Evolutionary conservation across 2,113 vertebrate species (phyloP).

Genomic region (Delphinapterus leucas): DNA sequence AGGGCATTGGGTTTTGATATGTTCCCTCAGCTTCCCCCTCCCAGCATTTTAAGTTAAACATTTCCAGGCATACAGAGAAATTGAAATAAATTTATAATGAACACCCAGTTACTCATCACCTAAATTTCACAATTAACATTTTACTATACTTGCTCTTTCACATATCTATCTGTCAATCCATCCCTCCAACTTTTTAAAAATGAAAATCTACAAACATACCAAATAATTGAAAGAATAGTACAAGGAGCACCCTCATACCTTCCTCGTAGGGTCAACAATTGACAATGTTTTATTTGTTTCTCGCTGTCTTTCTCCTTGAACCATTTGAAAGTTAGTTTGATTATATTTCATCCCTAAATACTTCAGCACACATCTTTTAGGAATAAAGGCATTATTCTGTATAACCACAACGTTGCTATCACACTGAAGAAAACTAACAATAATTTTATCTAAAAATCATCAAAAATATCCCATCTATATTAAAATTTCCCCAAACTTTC

Average conservation of each 20-base stretch:
- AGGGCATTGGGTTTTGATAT: background rate
- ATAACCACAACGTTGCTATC: background rate
- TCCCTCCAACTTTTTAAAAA: background rate
- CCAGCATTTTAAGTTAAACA: conserved; percentile 5
- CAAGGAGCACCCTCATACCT: background rate
- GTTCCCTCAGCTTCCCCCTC: background rate
- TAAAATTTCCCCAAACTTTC: background rate
- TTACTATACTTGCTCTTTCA: background rate
- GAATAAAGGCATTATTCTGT: background rate
- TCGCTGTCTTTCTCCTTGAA: background rate
- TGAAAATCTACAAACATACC: background rate
- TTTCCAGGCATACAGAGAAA: background rate
- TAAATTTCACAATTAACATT: conserved; percentile 12
- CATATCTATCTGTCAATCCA: background rate
- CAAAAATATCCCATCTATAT: background rate
- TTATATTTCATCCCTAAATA: background rate
- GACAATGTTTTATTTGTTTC: background rate
- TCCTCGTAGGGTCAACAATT: background rate
- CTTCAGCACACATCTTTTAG: background rate
- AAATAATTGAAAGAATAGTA: background rate
- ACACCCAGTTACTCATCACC: background rate
- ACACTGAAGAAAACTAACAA: background rate
- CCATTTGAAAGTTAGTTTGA: background rate
- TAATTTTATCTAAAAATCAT: background rate
- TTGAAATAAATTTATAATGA: background rate